Evolutionary conservation across 2,113 vertebrate genomes (phyloP).

Genomic region (Embiotoca jacksoni): DNA sequence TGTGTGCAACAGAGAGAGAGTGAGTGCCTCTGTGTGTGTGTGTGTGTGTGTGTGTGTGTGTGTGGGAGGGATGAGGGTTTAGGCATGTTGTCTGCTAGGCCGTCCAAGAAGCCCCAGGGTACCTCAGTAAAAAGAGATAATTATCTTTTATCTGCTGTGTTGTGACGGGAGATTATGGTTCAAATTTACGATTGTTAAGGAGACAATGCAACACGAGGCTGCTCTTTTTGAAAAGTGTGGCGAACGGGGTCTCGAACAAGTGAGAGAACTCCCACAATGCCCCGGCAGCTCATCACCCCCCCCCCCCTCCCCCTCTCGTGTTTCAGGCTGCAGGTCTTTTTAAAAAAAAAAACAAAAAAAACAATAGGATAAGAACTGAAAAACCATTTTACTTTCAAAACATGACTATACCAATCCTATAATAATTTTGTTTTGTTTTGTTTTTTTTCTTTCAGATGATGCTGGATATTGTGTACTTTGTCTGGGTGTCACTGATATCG

Average conservation of each 20-base stretch:
- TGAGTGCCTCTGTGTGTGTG: slow-evolving; percentile 23
- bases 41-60: slow-evolving; percentile 49
- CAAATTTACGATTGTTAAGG: slow-evolving; percentile 86
- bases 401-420: slow-evolving; percentile 59
- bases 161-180: slow-evolving; percentile 87
- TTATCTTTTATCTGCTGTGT: slow-evolving; percentile 87
- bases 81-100: slow-evolving; percentile 77
- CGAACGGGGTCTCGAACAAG: slow-evolving; percentile 71
- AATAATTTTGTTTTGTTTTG: neutral
- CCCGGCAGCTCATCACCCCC: slow-evolving; percentile 55
- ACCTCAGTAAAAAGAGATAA: slow-evolving; percentile 83
- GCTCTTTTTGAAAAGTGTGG: slow-evolving; percentile 73
- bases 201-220: slow-evolving; percentile 81
- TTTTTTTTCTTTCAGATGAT: neutral
- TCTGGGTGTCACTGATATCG: slow-evolving; percentile 14
- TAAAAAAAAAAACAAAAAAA: slow-evolving; percentile 46
- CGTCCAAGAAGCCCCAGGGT: slow-evolving; percentile 81
- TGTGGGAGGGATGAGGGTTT: slow-evolving; percentile 71
- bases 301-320: slow-evolving; percentile 26
- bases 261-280: slow-evolving; percentile 80
- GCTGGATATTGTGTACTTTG: neutral
- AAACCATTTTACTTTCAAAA: slow-evolving; percentile 32
- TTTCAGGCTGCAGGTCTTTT: slow-evolving; percentile 71
- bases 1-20: slow-evolving; percentile 22
- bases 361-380: slow-evolving; percentile 36